Base-by-base conservation (phyloP, 2,888 invertebrate species). In the Meta bourneti region DNA sequence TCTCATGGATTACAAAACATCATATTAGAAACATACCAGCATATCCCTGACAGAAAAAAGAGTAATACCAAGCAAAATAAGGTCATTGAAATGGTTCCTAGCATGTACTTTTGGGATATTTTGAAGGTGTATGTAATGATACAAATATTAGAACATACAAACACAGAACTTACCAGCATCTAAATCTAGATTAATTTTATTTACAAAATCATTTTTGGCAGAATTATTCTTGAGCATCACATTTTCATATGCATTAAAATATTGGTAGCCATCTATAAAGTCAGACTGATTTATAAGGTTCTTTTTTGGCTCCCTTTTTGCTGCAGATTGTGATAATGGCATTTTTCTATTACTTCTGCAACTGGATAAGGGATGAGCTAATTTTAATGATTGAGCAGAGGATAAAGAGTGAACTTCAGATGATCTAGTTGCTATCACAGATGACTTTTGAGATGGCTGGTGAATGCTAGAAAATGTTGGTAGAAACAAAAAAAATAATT, bases 181-280 rank as follows among this genome's bases (percentile, higher is more conserved):
- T 51, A 89, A 71, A 79, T 89, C 84, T n/a, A 89, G 19, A 34
- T 70, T 83, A 16, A 84, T 72, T 83, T 89, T 89, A n/a, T 69
- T 79, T 11, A 79, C 71, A 20, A 79, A 79, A 52, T 82, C 34
- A 49, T 52, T 81, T 80, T 75, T 81, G 69, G 75, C 72, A 82
- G 82, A 70, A 8, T 71, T 54, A 16, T 77, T 54, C 71, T 79
- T 81, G 81, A 69, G 75, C 69, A 89, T 70, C 16, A 52, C 54
- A 52, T 79, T 79, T 87, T 87, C 71, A 71, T 52, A 52, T 16
- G 78, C 49, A 79, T 6, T 78, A 49, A 87, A 52, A 72, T 20
- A 79, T 13, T 77, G 79, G 71, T 71, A 79, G 7, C 74, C 75
- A 34, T 84, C 84, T 9, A 75, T 13, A n/a, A 70, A 34, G 8